Evolutionary conservation across 2,113 vertebrate genomes (phyloP), one percentile per base, ranked within the genome.

Genomic region (Argyrosomus japonicus): DNA sequence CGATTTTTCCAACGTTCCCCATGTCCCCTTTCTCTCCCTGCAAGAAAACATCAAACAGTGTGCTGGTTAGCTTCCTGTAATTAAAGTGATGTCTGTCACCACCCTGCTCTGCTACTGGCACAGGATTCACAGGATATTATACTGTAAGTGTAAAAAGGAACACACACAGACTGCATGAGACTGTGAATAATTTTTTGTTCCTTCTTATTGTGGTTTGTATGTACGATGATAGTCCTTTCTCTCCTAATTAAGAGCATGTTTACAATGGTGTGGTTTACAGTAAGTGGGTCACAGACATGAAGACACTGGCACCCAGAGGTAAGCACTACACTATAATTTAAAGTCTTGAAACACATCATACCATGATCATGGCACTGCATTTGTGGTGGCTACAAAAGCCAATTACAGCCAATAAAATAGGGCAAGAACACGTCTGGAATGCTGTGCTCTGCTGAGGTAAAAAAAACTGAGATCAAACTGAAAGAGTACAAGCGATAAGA

Each of bases 1-100:
- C 98, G 43, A 65, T 90, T 96, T 98, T 98, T 87, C 98, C 98
- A 86, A 95, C 68, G 61, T 93, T 96, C 93, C 98, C 98, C 85
- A 93, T 88, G 80, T 99, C 96, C 64, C 98, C 98, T 72, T 93
- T 92, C 94, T 99, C 98, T 87, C 98, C 98, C 98, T 99, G 93
- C 83, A 91, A 94, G 64, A 84, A 90, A 76, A 92, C 75, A 93
- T 84, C 61, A 83, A 76, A 88, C 47, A 81, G 58, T 18, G 65
- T 27, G 68, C 51, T 64, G 75, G 77, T 93, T 87, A 87, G 67
- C 29, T 88, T 87, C 75, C 72, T 89, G 75, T 81, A 57, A 85
- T 81, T 78, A 84, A 58, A 82, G 40, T 57, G 10, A 50, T 86
- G 18, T 79, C 43, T 40, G 60, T 40, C 54, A 54, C 18, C 63